phyloP scores from a whole-genome alignment of 2,888 invertebrate species.

The Eupithecia subumbrata region DNA sequence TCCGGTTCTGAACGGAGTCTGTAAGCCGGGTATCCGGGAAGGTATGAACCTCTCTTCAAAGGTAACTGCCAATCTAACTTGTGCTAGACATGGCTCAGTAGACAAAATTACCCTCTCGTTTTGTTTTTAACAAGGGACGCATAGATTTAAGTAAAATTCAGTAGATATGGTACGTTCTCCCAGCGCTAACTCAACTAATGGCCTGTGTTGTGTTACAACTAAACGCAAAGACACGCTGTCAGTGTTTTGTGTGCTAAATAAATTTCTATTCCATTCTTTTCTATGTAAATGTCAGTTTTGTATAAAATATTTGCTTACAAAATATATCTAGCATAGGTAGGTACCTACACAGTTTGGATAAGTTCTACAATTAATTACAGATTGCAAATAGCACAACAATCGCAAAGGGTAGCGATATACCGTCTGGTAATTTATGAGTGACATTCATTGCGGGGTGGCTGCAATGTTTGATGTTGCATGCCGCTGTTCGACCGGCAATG shows the following conservation, averaged over 20 bases:
- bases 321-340: neutral
- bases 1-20: slow-evolving; percentile 24
- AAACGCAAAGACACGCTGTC: no score
- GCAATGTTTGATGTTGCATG: slow-evolving; percentile 55
- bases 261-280: no score
- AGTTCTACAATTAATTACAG: neutral
- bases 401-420: slow-evolving; percentile 16
- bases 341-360: neutral
- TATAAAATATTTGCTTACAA: neutral
- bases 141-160: no score
- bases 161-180: no score
- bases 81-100: slow-evolving; percentile 11
- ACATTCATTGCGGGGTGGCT: slow-evolving; percentile 65
- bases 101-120: neutral
- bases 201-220: no score
- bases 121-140: slow-evolving; percentile 1
- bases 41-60: slow-evolving; percentile 24
- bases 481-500: slow-evolving; percentile 51
- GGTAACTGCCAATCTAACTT: slow-evolving; percentile 26
- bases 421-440: slow-evolving; percentile 58
- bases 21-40: slow-evolving; percentile 29
- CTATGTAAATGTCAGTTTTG: neutral
- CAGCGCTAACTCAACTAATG: no score
- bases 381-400: slow-evolving; percentile 4
- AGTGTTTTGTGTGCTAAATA: no score